Conservation (phyloP, 2,888 invertebrate species). For the Eristalis pertinax region DNA sequence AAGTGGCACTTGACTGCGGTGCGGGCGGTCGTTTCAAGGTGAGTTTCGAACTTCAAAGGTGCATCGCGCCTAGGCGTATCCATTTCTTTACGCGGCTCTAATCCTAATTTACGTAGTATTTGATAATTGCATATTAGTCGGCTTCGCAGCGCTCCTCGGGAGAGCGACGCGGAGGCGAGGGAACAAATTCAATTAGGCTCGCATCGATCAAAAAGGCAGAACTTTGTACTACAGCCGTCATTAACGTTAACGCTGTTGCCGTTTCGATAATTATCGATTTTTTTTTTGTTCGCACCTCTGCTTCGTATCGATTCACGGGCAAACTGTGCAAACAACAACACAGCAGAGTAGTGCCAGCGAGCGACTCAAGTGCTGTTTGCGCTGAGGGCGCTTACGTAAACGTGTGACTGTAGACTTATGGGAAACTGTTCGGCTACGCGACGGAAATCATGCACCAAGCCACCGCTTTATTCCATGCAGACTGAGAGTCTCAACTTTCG, state of each 20-base stretch:
- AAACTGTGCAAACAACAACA: background rate
- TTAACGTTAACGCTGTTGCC: background rate
- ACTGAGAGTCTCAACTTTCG: too few relatives aligned
- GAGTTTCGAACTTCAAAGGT: too few relatives aligned
- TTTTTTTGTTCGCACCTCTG: background rate
- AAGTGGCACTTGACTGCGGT: too few relatives aligned
- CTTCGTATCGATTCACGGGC: background rate
- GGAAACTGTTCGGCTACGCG: background rate
- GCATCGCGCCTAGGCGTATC: too few relatives aligned
- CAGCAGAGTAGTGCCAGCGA: background rate
- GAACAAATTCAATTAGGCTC: background rate
- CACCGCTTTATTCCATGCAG: too few relatives aligned
- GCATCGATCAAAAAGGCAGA: too few relatives aligned
- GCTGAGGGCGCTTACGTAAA: background rate
- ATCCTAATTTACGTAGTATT: too few relatives aligned
- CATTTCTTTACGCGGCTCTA: too few relatives aligned
- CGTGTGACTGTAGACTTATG: background rate
- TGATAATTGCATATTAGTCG: too few relatives aligned
- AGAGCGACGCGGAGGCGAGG: background rate
- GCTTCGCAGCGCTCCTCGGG: too few relatives aligned
- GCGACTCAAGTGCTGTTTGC: background rate
- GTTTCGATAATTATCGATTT: background rate
- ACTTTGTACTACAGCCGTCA: background rate
- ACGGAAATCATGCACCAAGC: background rate
- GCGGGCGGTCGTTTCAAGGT: too few relatives aligned